A percentile compares a stretch with the other conserved stretches of the same genome.
Evolutionary conservation across 2,113 vertebrate genomes (phyloP).

Genomic region (Rallus limicola): DNA sequence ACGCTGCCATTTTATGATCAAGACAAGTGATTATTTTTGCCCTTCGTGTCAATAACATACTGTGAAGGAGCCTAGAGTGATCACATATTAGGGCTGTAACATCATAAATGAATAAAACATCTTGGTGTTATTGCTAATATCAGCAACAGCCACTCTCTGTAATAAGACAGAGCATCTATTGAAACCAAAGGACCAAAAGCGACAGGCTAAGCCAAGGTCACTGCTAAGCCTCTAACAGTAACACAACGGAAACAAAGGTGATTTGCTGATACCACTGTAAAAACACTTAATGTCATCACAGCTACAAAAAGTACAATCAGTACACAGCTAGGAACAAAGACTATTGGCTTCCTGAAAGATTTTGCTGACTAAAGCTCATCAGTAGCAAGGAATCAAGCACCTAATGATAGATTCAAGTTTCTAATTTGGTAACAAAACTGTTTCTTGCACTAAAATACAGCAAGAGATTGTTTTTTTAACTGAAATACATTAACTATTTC

Average conservation of each 20-base stretch:
- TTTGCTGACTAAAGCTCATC: neutral
- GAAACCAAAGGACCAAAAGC: neutral
- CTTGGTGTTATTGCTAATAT: neutral
- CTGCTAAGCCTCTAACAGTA: neutral
- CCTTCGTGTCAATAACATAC: neutral
- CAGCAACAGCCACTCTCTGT: constrained; percentile 19
- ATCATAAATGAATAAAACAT: constrained; percentile 54
- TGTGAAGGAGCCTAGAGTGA: neutral
- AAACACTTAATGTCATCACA: neutral
- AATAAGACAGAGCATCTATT: constrained; percentile 17
- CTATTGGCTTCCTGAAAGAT: neutral
- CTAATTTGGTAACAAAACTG: neutral
- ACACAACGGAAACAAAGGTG: neutral
- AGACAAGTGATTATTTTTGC: neutral
- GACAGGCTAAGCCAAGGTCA: neutral
- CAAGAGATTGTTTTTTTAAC: neutral
- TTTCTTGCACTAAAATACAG: neutral
- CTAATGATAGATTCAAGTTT: neutral
- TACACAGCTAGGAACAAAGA: neutral
- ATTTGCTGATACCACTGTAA: neutral
- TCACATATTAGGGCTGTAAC: neutral
- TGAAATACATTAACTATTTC: neutral
- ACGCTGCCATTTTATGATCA: neutral
- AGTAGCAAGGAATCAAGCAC: neutral
- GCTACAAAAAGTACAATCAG: neutral